These are phyloP conservation scores for Eulemur macaco DNA, from an alignment of 2,113 vertebrate species.

Conservation along the genomic window DNA sequence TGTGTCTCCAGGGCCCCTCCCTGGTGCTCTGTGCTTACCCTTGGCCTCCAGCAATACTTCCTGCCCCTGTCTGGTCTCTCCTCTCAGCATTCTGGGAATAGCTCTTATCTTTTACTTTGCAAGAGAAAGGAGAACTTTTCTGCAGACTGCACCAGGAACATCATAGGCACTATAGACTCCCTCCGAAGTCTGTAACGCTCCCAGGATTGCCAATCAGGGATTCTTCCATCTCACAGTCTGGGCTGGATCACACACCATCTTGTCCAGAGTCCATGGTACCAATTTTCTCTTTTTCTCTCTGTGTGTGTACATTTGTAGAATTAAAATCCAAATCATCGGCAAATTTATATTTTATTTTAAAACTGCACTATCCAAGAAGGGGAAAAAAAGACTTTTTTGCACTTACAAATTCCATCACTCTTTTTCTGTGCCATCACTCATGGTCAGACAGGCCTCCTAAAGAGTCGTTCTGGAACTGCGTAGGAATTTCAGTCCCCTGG, in stretches of 20 bases:
- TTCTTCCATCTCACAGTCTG: neutral
- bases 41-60: neutral
- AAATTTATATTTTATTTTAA: conserved; percentile 2
- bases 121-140: neutral
- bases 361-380: neutral
- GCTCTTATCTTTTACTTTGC: neutral
- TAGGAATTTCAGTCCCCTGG: neutral
- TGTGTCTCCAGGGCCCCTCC: fast-evolving
- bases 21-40: neutral
- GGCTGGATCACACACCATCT: neutral
- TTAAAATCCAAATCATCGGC: neutral
- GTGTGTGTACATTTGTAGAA: neutral
- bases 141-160: neutral
- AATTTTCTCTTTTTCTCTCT: neutral
- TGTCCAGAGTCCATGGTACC: neutral
- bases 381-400: neutral
- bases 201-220: neutral
- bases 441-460: neutral
- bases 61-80: neutral
- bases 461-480: neutral
- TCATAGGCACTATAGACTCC: neutral
- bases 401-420: neutral
- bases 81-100: neutral
- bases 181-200: neutral
- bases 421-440: neutral